Evolutionary conservation across 2,113 vertebrate genomes (phyloP).

Genomic region (Acanthisitta chloris): DNA sequence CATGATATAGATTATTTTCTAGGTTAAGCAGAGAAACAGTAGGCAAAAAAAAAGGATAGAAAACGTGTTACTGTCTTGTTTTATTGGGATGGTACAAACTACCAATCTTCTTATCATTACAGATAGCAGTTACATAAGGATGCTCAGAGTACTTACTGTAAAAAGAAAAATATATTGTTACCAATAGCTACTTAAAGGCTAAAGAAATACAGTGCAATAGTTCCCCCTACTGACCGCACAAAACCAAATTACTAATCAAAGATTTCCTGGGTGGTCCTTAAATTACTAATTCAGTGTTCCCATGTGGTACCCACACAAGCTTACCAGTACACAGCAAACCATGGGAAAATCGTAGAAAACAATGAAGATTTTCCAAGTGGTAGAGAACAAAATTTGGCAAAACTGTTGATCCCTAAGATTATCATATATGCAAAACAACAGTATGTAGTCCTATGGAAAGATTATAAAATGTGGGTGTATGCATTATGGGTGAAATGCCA

Average conservation of each 20-base stretch:
- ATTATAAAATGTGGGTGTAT: background rate
- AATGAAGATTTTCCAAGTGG: background rate
- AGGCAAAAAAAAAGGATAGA: background rate
- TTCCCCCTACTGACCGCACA: constrained; percentile 49
- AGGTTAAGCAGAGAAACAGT: background rate
- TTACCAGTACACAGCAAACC: background rate
- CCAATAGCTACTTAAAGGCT: background rate
- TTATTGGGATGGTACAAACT: background rate
- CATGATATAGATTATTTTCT: background rate
- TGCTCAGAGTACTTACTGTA: background rate
- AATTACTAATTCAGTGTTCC: background rate
- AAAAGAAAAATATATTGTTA: background rate
- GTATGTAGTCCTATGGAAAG: background rate
- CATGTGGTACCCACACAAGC: background rate
- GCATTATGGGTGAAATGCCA: background rate
- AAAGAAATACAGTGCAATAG: constrained; percentile 30
- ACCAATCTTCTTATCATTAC: background rate
- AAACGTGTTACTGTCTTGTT: background rate
- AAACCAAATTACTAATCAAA: background rate
- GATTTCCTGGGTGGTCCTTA: background rate
- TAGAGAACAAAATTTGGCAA: background rate
- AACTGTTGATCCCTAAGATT: background rate
- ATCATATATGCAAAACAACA: background rate
- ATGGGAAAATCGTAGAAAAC: background rate
- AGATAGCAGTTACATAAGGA: background rate